Conservation (phyloP, 2,797 vertebrate genomes). For the Dipus sagitta region DNA sequence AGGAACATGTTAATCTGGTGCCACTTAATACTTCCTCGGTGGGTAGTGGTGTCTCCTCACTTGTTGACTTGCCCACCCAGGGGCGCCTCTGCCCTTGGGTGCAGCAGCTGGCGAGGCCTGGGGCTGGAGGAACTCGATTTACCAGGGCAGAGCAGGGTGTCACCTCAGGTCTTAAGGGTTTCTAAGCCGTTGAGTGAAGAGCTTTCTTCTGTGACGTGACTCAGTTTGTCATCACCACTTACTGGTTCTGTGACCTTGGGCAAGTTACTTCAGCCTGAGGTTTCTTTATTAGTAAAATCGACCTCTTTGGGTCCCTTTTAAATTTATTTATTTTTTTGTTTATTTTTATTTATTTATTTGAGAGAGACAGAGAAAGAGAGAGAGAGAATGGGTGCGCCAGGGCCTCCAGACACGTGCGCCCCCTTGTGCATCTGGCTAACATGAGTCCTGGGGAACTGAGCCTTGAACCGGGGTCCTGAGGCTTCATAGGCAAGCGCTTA, state of each 20-base stretch:
- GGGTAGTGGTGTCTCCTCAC: slow-evolving; percentile 28
- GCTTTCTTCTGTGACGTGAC: no score
- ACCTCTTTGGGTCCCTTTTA: background rate
- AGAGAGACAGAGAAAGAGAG: no score
- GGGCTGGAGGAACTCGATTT: slow-evolving; percentile 20
- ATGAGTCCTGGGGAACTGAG: no score
- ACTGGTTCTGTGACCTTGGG: background rate
- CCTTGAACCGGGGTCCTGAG: no score
- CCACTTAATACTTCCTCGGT: background rate
- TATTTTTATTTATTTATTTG: no score
- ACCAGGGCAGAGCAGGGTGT: background rate
- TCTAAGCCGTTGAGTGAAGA: background rate
- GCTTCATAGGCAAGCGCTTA: no score
- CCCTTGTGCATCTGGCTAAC: no score
- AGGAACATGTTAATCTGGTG: slow-evolving; percentile 64
- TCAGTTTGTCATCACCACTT: no score
- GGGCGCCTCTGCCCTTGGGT: slow-evolving; percentile 24
- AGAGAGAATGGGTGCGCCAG: no score
- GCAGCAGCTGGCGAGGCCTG: background rate
- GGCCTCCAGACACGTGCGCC: no score
- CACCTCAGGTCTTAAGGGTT: background rate
- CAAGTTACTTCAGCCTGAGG: background rate
- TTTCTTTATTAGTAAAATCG: slow-evolving; percentile 41
- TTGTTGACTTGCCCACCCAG: background rate
- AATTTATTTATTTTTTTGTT: background rate